Base-by-base conservation (phyloP, 2,888 invertebrate genomes). In the Agonopterix arenella region DNA sequence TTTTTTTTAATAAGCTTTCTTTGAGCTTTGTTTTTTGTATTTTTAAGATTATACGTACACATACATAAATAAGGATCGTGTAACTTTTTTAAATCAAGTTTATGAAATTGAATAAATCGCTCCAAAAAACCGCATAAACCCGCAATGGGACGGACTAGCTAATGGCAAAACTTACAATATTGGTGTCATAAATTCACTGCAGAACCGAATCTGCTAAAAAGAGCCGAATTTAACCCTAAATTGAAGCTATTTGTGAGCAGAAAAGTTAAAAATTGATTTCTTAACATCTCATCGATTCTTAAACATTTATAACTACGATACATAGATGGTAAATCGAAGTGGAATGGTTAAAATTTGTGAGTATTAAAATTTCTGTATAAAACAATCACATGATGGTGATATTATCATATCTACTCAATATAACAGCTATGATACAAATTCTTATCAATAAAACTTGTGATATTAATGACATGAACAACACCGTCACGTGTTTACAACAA, bases 361-460 rank as follows among this genome's bases (percentile, higher is more conserved):
- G 77, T 84, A 84, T 77, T 80, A 81, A 84, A 83, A 72, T 63
- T 59, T 59, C 58, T 74, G 71, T 81, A 80, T 76, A 80, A 70
- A 79, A 78, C 73, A 76, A 45, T 40, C 47, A n/a, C n/a, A 8
- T 40, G 40, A 40, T 40, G 28, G 28, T 7, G 9, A 40, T 7
- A 40, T 40, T 40, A 40, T 40, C 40, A 40, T n/a, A 38, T 38
- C 10, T 5, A 38, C 5, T 38, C n/a, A 38, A 38, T 28, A 5
- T 28, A 28, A 28, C 28, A 5, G 28, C 28, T 28, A 28, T 5
- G 28, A 28, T 28, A 28, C 28, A 28, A 28, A 28, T 1, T 28
- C 28, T 28, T 28, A 28, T 28, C 28, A 28, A 28, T 28, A 28
- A 28, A 28, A 28, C 28, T 40, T 0, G n/a, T 40, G 40, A 40